phyloP scores from a whole-genome alignment of 2,113 vertebrate genomes.

The Odocoileus virginianus region DNA sequence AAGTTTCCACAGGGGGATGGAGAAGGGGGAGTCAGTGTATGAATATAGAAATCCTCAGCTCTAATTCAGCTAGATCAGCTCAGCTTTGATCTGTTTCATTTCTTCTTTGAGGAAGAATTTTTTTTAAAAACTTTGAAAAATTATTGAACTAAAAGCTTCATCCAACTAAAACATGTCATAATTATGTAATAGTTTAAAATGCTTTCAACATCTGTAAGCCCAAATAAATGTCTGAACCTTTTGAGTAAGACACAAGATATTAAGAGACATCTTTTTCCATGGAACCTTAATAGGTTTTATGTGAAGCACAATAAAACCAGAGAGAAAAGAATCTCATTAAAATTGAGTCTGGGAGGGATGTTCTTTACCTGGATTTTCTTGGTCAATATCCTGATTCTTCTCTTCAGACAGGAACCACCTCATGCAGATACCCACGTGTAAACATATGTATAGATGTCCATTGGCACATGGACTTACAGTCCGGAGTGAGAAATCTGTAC shows the following conservation, averaged over 20 bases:
- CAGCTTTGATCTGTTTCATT: neutral
- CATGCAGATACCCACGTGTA: neutral
- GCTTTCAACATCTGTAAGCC: neutral
- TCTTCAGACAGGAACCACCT: neutral
- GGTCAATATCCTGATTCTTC: neutral
- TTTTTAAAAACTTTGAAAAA: neutral
- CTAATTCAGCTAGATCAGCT: neutral
- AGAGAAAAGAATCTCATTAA: neutral
- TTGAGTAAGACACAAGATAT: neutral
- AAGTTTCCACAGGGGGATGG: neutral
- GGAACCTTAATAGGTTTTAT: neutral
- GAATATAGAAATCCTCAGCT: neutral
- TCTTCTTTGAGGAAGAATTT: neutral
- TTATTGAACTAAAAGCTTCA: neutral
- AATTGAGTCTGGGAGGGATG: neutral
- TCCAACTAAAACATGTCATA: constrained; percentile 23
- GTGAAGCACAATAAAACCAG: neutral
- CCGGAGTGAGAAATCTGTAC: neutral
- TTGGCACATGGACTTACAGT: neutral
- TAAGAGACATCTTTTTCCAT: neutral
- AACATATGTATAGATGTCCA: neutral
- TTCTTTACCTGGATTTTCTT: neutral
- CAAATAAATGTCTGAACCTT: constrained; percentile 14
- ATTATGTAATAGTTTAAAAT: constrained; percentile 38
- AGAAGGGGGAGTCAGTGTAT: neutral